Evolutionary conservation across 2,113 vertebrate species (phyloP).

Genomic region (Salvelinus fontinalis): DNA sequence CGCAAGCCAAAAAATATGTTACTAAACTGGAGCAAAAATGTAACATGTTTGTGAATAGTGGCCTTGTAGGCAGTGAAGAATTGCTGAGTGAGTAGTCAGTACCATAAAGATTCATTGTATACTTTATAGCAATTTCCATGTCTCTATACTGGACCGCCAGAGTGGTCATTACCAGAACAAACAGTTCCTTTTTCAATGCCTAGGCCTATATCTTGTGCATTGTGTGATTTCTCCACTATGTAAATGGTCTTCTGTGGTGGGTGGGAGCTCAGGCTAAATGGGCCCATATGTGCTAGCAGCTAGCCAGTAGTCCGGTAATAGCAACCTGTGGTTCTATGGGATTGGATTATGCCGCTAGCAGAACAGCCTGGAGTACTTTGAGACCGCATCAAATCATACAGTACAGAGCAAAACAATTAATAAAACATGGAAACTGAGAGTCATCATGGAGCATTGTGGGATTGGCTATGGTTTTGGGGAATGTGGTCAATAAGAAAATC

Average conservation of each 20-base stretch:
- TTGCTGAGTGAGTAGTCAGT: conserved; percentile 30
- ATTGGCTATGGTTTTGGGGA: conserved; percentile 31
- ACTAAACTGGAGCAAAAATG: conserved; percentile 15
- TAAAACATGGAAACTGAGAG: conserved; percentile 58
- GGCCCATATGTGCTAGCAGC: conserved; percentile 66
- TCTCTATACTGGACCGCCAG: conserved; percentile 1
- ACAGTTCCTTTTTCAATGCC: conserved; percentile 27
- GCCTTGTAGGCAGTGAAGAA: conserved; percentile 6
- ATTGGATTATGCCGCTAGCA: conserved; percentile 30
- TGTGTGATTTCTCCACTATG: conserved; percentile 34
- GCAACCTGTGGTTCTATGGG: conserved; percentile 48
- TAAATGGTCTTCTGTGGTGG: conserved; percentile 36
- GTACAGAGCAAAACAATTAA: background rate
- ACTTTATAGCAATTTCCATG: conserved; percentile 12
- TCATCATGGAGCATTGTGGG: conserved; percentile 41
- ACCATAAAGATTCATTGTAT: conserved; percentile 23
- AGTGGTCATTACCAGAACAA: conserved; percentile 48
- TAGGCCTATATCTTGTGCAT: conserved; percentile 18
- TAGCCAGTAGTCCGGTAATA: conserved; percentile 36
- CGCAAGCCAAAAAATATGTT: conserved; percentile 27
- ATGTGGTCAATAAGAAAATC: background rate
- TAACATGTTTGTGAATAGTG: conserved; percentile 31
- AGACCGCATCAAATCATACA: conserved; percentile 25
- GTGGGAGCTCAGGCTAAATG: conserved; percentile 54
- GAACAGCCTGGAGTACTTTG: conserved; percentile 16